Evolutionary conservation across 64 coral and sea anemone genomes (phyloP).

Genomic region (Montipora capricornis): DNA sequence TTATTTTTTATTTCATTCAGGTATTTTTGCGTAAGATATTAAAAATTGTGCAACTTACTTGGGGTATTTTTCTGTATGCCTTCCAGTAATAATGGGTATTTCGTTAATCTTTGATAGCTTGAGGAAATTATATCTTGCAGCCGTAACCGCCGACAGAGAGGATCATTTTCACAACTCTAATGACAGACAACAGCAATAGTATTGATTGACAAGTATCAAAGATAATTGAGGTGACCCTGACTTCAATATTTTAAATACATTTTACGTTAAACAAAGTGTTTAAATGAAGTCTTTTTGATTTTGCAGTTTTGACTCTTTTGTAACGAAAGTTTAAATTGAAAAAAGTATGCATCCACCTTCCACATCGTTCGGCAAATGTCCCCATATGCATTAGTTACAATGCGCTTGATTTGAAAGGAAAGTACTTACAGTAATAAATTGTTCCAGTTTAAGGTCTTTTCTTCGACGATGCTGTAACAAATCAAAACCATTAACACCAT

Average conservation of each 20-base stretch:
- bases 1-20: no score
- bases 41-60: constrained; percentile 52
- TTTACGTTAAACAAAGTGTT: no score
- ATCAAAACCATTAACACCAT: background rate
- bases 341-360: no score
- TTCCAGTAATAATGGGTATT: constrained; percentile 96
- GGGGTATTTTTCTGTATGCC: constrained; percentile 94
- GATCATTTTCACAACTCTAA: constrained; percentile 90
- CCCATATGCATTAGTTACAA: no score
- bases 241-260: no score
- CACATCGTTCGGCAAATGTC: no score
- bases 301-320: no score
- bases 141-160: constrained; percentile 87
- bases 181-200: background rate
- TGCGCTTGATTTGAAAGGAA: background rate
- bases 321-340: no score
- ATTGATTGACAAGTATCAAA: no score
- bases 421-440: constrained; percentile 84
- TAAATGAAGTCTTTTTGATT: no score
- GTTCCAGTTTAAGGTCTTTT: constrained; percentile 82
- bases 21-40: no score
- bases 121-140: constrained; percentile 97
- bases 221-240: no score
- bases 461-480: constrained; percentile 74
- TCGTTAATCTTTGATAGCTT: constrained; percentile 98